Base-by-base conservation (phyloP, 2,888 invertebrate genomes). In the Microctonus hyperodae region DNA sequence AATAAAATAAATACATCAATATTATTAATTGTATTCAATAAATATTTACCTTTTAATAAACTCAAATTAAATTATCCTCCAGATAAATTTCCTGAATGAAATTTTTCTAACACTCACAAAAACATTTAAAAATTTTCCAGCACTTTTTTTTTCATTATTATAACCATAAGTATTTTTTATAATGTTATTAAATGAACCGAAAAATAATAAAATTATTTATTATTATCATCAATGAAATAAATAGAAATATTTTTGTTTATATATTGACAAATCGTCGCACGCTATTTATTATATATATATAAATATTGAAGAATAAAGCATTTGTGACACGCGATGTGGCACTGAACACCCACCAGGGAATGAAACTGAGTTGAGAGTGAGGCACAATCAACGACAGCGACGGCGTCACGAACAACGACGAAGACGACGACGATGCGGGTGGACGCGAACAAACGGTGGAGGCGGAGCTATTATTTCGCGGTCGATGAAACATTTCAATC, bases 311-410 rank as follows among this genome's bases (percentile, higher is more conserved):
- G 51, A 55, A 40, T 28, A 64, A 64, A 13, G n/a, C 31, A 33
- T 68, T 64, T 67, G 25, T 67, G 63, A 69, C 67, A 69, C 68
- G 65, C 55, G 44, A 68, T 57, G 65, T 51, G 64, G 62, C 40
- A 50, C 50, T 53, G 33, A 35, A 50, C 65, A 64, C 68, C 73
- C 70, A 73, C 72, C 72, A 69, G 65, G 70, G 73, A 74, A 73
- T 70, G 74, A 75, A 72, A 79, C 72, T 72, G 73, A 75, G 70
- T 64, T 72, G 73, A 75, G 75, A 78, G 76, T 77, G 78, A 77
- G 72, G 73, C 75, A 68, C 28, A 53, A 22, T 20, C 53, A 66
- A 44, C 44, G 44, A n/a, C 68, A 69, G 70, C 64, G 70, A 65
- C 59, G 63, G 67, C 71, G 72, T 69, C 66, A 70, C 65, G 65